phyloP scores from a whole-genome alignment of 2,888 invertebrate genomes.

The Oxycera nigricornis region DNA sequence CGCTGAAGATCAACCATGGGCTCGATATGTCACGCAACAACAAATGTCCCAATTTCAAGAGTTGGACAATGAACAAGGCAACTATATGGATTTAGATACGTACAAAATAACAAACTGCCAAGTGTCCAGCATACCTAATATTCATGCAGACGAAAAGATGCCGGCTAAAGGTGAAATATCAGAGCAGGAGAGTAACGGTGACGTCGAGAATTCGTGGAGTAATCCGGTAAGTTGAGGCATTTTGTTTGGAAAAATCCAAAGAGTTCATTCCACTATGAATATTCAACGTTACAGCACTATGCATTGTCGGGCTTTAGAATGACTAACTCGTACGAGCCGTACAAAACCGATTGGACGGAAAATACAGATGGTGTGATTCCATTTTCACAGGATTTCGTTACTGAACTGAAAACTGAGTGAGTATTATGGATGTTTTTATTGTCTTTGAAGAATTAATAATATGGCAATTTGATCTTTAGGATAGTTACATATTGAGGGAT shows the following conservation, averaged over 20 bases:
- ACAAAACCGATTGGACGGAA: constrained; percentile 52
- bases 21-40: constrained; percentile 42
- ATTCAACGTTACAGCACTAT: constrained; percentile 12
- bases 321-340: constrained; percentile 50
- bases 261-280: too few relatives aligned
- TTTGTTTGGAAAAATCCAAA: background rate
- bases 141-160: constrained; percentile 86
- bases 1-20: constrained; percentile 25
- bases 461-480: too few relatives aligned
- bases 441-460: too few relatives aligned
- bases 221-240: constrained; percentile 65
- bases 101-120: constrained; percentile 52
- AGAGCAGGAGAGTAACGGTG: constrained; percentile 85
- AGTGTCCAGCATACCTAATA: constrained; percentile 64
- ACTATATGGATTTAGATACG: constrained; percentile 60
- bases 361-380: constrained; percentile 56
- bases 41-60: constrained; percentile 53
- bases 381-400: constrained; percentile 2
- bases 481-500: too few relatives aligned
- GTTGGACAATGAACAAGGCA: constrained; percentile 52
- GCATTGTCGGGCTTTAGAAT: constrained; percentile 29
- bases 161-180: constrained; percentile 86
- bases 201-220: constrained; percentile 77
- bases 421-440: too few relatives aligned
- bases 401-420: constrained; percentile 18